Evolutionary conservation across 2,797 vertebrate genomes (phyloP).

Genomic region (Scolopax bukidnonensis): DNA sequence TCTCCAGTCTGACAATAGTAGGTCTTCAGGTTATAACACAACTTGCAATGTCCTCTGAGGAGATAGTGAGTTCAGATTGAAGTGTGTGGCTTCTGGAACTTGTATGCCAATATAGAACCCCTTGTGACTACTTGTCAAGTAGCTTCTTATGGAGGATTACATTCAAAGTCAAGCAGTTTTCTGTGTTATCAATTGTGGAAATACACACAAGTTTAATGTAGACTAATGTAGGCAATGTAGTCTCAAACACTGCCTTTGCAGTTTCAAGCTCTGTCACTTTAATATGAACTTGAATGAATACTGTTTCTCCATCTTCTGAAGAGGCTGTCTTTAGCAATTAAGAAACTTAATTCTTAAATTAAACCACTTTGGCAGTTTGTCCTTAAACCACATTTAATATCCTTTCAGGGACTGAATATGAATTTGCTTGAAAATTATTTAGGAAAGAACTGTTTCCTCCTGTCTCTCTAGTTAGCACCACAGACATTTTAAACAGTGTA

Average conservation of each 20-base stretch:
- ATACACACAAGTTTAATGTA: background rate
- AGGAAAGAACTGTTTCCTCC: background rate
- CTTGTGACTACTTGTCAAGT: background rate
- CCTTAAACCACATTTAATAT: background rate
- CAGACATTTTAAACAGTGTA: background rate
- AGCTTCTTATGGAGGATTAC: background rate
- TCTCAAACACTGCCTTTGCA: background rate
- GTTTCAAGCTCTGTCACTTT: background rate
- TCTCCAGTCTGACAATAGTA: background rate
- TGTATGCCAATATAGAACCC: background rate
- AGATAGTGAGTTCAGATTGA: background rate
- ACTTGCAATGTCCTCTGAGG: background rate
- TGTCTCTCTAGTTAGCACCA: background rate
- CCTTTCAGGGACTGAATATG: background rate
- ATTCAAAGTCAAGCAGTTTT: background rate
- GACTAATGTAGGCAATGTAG: background rate
- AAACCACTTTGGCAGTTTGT: background rate
- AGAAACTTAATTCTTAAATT: background rate
- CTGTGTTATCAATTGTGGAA: background rate
- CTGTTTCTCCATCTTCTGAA: background rate
- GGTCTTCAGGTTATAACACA: background rate
- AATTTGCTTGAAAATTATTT: background rate
- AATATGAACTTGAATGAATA: background rate
- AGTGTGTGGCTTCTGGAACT: background rate
- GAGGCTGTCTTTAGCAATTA: background rate